Conservation (phyloP, 1,140 invertebrate genomes). For the Antheraea pernyi region DNA sequence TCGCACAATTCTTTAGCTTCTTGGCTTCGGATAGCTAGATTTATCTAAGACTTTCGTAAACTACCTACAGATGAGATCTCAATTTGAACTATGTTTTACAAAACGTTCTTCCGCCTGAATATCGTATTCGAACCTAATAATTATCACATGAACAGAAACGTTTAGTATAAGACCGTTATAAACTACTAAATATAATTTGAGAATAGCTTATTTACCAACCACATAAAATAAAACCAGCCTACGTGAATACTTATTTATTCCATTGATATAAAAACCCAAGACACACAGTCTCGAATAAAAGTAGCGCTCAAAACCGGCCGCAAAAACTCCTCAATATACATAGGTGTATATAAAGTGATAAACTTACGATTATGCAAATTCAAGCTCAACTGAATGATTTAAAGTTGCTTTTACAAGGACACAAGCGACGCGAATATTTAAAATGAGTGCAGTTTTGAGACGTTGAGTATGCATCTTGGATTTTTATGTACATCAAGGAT, state of each 20-base stretch:
- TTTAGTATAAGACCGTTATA: slow-evolving; percentile 38
- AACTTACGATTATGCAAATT: too few species aligned
- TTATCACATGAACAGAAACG: slow-evolving; percentile 67
- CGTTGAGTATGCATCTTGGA: too few species aligned
- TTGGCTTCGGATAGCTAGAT: slow-evolving; percentile 67
- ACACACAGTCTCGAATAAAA: too few species aligned
- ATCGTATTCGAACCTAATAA: slow-evolving; percentile 62
- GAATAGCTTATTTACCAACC: slow-evolving; percentile 26
- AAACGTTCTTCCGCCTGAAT: slow-evolving; percentile 53
- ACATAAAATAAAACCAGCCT: slow-evolving; percentile 29
- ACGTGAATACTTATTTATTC: background rate
- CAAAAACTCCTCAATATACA: too few species aligned
- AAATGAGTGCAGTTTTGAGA: too few species aligned
- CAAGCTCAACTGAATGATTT: too few species aligned
- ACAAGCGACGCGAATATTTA: too few species aligned
- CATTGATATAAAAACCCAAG: too few species aligned
- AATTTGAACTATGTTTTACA: slow-evolving; percentile 73
- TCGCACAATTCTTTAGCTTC: slow-evolving; percentile 59
- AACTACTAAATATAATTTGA: slow-evolving; percentile 34
- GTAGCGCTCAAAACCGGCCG: too few species aligned
- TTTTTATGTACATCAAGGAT: too few species aligned
- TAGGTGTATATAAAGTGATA: too few species aligned
- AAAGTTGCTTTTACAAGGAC: too few species aligned
- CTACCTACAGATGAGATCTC: slow-evolving; percentile 73
- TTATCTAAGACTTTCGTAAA: slow-evolving; percentile 63